phyloP scores from a whole-genome alignment of 2,797 vertebrate genomes.

The Argyrosomus regius region DNA sequence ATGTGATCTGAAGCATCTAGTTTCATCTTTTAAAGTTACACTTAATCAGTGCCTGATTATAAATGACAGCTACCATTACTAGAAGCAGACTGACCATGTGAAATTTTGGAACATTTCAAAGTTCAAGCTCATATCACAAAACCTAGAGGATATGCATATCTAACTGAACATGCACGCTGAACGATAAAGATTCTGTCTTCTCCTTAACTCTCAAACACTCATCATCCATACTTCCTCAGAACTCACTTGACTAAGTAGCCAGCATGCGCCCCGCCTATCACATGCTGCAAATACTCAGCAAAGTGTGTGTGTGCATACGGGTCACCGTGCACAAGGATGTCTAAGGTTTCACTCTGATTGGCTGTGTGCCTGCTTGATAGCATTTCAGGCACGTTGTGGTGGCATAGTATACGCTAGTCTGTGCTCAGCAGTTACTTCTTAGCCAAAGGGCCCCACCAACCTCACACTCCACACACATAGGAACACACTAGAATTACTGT shows the following conservation, averaged over 20 bases:
- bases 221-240: conserved; percentile 2
- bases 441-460: conserved; percentile 30
- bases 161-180: conserved; percentile 8
- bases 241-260: conserved; percentile 29
- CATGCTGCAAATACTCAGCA: conserved; percentile 67
- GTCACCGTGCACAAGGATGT: conserved; percentile 46
- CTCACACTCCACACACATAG: conserved; percentile 22
- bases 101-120: conserved; percentile 6
- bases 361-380: conserved; percentile 51
- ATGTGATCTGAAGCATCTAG: conserved; percentile 11
- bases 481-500: conserved; percentile 9
- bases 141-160: background rate
- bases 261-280: conserved; percentile 57
- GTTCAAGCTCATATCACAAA: conserved; percentile 22
- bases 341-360: conserved; percentile 75
- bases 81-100: background rate
- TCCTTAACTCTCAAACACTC: conserved; percentile 4
- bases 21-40: conserved; percentile 29
- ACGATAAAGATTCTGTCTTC: conserved; percentile 26
- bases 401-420: conserved; percentile 44
- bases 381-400: conserved; percentile 64
- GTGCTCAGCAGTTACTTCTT: conserved; percentile 41
- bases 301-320: conserved; percentile 52
- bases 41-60: background rate
- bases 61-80: background rate